A percentile compares a stretch with the other conserved stretches of the same genome.
phyloP scores from a whole-genome alignment of 2,797 vertebrate species.

The Morus bassanus region DNA sequence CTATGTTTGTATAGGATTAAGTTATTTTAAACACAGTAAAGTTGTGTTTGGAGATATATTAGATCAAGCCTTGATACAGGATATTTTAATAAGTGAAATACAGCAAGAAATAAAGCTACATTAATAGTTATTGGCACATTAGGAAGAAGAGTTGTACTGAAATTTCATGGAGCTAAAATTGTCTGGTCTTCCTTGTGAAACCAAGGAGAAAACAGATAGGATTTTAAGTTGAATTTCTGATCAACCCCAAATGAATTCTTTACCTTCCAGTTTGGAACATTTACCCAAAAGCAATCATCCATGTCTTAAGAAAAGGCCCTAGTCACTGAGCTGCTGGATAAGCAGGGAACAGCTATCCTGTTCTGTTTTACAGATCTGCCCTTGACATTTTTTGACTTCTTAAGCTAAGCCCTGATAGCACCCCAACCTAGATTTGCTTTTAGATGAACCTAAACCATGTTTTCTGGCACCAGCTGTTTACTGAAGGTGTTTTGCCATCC shows the following conservation, averaged over 20 bases:
- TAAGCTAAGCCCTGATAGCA: neutral
- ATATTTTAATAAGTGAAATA: neutral
- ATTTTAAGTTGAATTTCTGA: neutral
- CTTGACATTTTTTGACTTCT: neutral
- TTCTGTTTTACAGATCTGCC: neutral
- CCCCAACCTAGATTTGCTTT: neutral
- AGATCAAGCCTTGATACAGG: fast-evolving
- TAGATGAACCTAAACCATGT: neutral
- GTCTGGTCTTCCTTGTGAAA: neutral
- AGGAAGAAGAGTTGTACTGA: neutral
- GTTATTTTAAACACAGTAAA: neutral
- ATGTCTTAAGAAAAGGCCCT: neutral
- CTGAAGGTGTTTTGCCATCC: neutral
- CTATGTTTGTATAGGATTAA: neutral
- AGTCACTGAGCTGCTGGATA: neutral
- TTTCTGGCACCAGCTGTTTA: neutral
- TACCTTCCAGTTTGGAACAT: neutral
- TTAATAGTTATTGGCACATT: neutral
- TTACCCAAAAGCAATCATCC: neutral
- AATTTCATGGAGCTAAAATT: neutral
- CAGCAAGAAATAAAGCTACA: neutral
- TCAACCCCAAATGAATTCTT: neutral
- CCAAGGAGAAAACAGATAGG: neutral
- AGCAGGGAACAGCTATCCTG: neutral
- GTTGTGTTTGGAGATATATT: neutral